Conservation (phyloP, 1,140 invertebrate species). For the Dendroctonus valens region DNA sequence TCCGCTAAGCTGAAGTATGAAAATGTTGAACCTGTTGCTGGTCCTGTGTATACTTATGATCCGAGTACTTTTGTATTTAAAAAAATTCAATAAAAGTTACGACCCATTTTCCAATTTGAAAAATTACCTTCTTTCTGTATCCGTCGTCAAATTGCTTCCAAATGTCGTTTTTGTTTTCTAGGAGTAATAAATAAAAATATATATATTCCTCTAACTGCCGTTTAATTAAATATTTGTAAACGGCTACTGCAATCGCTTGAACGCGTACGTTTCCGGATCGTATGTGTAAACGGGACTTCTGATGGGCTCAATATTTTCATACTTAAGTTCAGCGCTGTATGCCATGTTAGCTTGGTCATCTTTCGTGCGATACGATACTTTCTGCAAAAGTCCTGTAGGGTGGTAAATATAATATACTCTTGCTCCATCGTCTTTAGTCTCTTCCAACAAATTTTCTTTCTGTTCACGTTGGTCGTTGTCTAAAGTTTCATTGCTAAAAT, state of each 20-base stretch:
- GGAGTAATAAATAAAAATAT: background rate
- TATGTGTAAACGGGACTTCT: conserved; percentile 57
- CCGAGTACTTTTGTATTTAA: conserved; percentile 30
- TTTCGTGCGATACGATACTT: conserved; percentile 54
- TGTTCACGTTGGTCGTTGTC: too few species aligned
- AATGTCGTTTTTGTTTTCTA: background rate
- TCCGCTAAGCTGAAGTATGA: conserved; percentile 56
- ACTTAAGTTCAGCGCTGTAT: conserved; percentile 55
- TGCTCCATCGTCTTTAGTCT: conserved; percentile 30
- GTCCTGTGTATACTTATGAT: conserved; percentile 57
- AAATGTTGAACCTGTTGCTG: conserved; percentile 57
- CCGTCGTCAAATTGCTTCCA: background rate
- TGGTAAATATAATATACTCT: conserved; percentile 58
- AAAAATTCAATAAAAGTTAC: conserved; percentile 12
- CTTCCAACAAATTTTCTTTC: too few species aligned
- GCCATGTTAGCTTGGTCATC: conserved; percentile 56
- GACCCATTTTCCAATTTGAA: too few species aligned
- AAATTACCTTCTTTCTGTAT: background rate
- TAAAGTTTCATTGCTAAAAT: too few species aligned
- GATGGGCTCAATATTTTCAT: conserved; percentile 58
- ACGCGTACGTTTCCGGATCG: conserved; percentile 35
- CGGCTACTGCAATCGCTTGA: conserved; percentile 22
- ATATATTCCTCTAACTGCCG: background rate
- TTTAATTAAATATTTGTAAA: background rate
- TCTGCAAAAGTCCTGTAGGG: conserved; percentile 56